Percentiles rank a stretch among this genome's conserved stretches.
Conservation (phyloP, 2,888 invertebrate genomes). For the Spodoptera picta region DNA sequence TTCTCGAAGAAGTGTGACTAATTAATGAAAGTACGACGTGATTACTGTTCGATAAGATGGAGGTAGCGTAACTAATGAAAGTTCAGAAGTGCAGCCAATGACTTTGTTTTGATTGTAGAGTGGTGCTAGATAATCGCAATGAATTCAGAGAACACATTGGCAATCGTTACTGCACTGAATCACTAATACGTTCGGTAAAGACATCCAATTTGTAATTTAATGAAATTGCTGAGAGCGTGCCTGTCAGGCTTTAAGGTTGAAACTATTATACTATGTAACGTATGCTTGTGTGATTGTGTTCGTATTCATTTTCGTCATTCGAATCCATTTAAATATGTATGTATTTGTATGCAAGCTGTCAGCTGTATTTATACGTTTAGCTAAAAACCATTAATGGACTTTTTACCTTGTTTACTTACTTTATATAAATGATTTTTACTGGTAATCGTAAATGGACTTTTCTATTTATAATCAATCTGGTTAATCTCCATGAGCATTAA, state of each 20-base stretch:
- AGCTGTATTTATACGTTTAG: slow-evolving; percentile 21
- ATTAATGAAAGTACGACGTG: not conserved
- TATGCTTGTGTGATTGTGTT: slow-evolving; percentile 13
- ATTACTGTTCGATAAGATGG: not conserved
- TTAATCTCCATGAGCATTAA: slow-evolving; percentile 17
- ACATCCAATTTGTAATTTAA: slow-evolving; percentile 44
- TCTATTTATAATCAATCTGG: slow-evolving; percentile 14
- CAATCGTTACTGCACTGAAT: slow-evolving; percentile 33
- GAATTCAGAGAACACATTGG: slow-evolving; percentile 37
- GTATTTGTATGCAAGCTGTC: slow-evolving; percentile 7
- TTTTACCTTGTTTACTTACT: not conserved
- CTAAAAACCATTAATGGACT: slow-evolving; percentile 17
- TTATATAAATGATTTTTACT: not conserved
- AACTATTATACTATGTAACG: slow-evolving; percentile 26
- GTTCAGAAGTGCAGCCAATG: slow-evolving; percentile 8
- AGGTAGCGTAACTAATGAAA: slow-evolving; percentile 15
- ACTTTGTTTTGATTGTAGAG: slow-evolving; percentile 19
- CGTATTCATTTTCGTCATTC: slow-evolving; percentile 20
- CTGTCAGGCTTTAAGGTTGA: slow-evolving; percentile 28
- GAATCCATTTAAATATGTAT: slow-evolving; percentile 24
- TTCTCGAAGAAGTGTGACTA: not conserved
- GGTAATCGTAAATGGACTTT: slow-evolving; percentile 14
- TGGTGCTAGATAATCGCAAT: slow-evolving; percentile 20
- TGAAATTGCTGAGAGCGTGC: slow-evolving; percentile 27
- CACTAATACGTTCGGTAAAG: slow-evolving; percentile 25